phyloP scores from a whole-genome alignment of 1,140 invertebrate genomes.

The Neuroterus valhalla region DNA sequence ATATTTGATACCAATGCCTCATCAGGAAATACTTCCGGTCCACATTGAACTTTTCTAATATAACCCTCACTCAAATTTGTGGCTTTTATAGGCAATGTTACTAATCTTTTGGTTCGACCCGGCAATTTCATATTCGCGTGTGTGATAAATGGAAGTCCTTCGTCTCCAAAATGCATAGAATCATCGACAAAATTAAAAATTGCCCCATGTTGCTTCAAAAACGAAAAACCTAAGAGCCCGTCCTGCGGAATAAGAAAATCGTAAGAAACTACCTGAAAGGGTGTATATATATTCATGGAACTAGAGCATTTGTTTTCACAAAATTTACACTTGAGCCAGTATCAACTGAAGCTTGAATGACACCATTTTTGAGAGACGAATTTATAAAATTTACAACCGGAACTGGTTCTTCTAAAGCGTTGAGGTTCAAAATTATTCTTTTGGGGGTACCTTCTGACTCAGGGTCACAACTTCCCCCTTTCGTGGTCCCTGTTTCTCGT shows the following conservation, averaged over 20 bases:
- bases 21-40: not conserved
- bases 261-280: constrained; percentile 2
- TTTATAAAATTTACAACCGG: no score
- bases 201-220: constrained; percentile 5
- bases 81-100: not conserved
- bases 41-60: not conserved
- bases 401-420: no score
- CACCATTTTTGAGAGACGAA: no score
- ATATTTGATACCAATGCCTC: not conserved
- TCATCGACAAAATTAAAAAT: not conserved
- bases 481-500: no score
- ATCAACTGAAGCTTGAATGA: no score
- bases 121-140: not conserved
- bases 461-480: no score
- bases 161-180: not conserved
- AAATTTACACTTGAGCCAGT: no score
- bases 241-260: not conserved
- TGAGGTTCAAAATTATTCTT: no score
- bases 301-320: no score
- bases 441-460: no score
- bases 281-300: no score
- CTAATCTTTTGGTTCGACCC: not conserved
- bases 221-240: not conserved
- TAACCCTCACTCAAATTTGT: not conserved
- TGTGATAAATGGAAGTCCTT: not conserved